Percentiles rank a stretch among this genome's conserved stretches.
Evolutionary conservation across 2,888 invertebrate species (phyloP).

Genomic region (Athalia cordata): DNA sequence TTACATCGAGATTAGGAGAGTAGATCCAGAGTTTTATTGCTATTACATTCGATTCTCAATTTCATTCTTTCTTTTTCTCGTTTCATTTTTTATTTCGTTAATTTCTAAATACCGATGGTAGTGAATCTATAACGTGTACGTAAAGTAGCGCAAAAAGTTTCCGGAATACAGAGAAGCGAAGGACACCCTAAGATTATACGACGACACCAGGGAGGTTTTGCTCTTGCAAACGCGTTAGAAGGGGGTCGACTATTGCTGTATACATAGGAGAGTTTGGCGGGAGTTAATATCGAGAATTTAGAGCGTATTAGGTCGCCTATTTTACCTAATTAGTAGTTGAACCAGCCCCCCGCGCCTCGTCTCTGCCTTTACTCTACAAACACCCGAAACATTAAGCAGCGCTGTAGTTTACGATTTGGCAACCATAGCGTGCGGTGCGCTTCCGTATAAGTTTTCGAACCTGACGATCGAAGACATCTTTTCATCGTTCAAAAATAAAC

Average conservation of each 20-base stretch:
- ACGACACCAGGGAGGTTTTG: too few species aligned
- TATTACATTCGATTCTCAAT: too few species aligned
- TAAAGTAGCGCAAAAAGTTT: too few species aligned
- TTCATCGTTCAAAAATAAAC: slow-evolving; percentile 15
- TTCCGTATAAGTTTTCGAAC: not conserved
- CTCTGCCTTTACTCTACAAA: slow-evolving; percentile 20
- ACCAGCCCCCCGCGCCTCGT: not conserved
- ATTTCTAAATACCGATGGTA: too few species aligned
- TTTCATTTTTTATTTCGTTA: too few species aligned
- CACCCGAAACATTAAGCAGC: slow-evolving; percentile 34
- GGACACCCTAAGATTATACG: too few species aligned
- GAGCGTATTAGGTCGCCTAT: slow-evolving; percentile 40
- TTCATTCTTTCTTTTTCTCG: too few species aligned
- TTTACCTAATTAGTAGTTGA: slow-evolving; percentile 43
- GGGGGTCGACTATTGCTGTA: not conserved
- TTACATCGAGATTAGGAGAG: too few species aligned
- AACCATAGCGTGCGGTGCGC: slow-evolving; percentile 14
- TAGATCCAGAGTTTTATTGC: too few species aligned
- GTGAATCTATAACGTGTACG: not conserved
- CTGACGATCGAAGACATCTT: not conserved
- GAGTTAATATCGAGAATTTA: slow-evolving; percentile 46
- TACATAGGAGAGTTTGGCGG: not conserved
- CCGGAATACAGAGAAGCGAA: too few species aligned
- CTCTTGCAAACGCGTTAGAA: not conserved
- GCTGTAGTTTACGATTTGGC: slow-evolving; percentile 18